Evolutionary conservation across 2,888 invertebrate genomes (phyloP).

Genomic region (Sipha maydis): DNA sequence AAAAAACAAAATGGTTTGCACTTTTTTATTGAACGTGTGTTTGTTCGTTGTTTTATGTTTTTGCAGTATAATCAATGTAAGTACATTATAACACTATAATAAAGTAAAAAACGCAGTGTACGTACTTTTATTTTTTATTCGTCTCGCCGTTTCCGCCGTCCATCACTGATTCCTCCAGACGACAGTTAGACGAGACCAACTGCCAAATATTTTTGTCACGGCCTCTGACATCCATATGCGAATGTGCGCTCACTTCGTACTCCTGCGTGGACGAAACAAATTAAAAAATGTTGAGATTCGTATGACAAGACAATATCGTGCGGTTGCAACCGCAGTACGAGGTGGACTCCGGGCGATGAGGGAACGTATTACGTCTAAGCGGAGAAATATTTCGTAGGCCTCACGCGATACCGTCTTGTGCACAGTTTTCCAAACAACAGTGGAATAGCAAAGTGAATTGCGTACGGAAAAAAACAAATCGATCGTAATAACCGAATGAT

Average conservation of each 20-base stretch:
- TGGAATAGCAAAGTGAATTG: no score
- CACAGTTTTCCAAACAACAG: no score
- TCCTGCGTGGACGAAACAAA: not conserved
- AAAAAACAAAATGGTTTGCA: conserved; percentile 40
- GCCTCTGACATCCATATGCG: not conserved
- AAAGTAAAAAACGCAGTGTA: not conserved
- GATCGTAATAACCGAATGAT: no score
- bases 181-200: not conserved
- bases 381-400: no score
- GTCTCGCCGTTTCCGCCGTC: not conserved
- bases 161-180: not conserved
- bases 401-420: no score
- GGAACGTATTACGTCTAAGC: no score
- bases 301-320: no score
- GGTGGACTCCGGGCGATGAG: no score
- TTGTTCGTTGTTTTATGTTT: conserved; percentile 43
- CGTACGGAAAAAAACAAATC: no score
- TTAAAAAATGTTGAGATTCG: not conserved
- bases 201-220: conserved; percentile 23
- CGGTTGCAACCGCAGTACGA: no score
- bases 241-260: conserved; percentile 30
- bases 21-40: conserved; percentile 48
- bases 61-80: conserved; percentile 18
- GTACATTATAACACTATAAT: not conserved
- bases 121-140: not conserved